Conservation (phyloP, 2,113 vertebrate species). For the Calypte anna region DNA sequence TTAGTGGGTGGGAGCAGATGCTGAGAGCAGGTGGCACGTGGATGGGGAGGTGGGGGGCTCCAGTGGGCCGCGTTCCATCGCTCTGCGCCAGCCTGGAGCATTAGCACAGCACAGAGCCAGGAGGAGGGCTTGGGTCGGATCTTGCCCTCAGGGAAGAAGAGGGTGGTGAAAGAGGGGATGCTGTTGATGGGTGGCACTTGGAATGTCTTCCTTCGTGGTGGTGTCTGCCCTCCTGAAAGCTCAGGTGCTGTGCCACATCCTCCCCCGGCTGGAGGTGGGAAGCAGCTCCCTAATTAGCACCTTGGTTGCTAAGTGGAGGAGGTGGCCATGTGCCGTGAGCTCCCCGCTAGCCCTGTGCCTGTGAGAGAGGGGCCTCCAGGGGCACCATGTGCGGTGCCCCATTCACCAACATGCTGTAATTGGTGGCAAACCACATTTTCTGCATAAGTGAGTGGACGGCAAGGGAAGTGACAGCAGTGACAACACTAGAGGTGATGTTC, state of each 20-base stretch:
- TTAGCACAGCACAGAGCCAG: fast-evolving
- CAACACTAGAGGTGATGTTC: not conserved
- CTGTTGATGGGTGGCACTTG: fast-evolving
- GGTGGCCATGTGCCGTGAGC: constrained; percentile 65
- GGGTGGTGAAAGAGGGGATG: not conserved
- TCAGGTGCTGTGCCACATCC: constrained; percentile 58
- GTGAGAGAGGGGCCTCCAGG: constrained; percentile 30
- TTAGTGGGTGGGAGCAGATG: constrained; percentile 8
- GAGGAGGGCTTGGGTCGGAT: fast-evolving
- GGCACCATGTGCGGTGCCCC: too few species aligned
- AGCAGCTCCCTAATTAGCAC: constrained; percentile 81
- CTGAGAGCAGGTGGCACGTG: not conserved
- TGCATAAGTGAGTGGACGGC: not conserved
- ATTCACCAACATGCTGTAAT: too few species aligned
- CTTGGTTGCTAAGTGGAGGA: constrained; percentile 79
- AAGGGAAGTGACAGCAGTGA: not conserved
- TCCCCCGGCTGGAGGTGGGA: constrained; percentile 68
- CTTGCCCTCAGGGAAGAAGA: fast-evolving
- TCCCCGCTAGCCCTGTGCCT: constrained; percentile 61
- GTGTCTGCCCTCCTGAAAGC: not conserved
- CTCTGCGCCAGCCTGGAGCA: not conserved
- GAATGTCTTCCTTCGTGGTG: fast-evolving
- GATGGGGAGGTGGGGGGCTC: not conserved
- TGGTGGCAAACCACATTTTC: not conserved
- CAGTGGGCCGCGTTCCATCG: fast-evolving